Evolutionary conservation across 64 coral and sea anemone genomes (phyloP).

Genomic region (Astreopora myriophthalma): DNA sequence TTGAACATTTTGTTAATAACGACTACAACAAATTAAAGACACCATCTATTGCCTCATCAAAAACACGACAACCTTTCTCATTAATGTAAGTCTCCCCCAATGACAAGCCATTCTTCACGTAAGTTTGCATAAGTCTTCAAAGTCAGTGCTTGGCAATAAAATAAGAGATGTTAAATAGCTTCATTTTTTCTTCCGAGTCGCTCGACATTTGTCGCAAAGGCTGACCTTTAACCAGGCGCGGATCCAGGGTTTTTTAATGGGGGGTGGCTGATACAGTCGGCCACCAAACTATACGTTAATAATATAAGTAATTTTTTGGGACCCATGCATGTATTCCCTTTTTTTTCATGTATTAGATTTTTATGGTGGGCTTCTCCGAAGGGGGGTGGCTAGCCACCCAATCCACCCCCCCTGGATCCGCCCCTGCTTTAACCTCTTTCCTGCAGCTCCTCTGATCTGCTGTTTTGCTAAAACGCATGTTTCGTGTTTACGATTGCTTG

Average conservation of each 20-base stretch:
- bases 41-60: conserved; percentile 5
- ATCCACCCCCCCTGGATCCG: too few species aligned
- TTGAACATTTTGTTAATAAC: conserved; percentile 51
- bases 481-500: conserved; percentile 50
- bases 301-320: too few species aligned
- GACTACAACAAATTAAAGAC: conserved; percentile 35
- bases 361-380: too few species aligned
- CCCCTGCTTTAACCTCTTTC: conserved; percentile 55
- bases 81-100: too few species aligned
- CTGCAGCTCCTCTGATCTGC: conserved; percentile 53
- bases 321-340: too few species aligned
- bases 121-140: too few species aligned
- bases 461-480: conserved; percentile 55
- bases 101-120: too few species aligned
- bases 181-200: conserved; percentile 25
- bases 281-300: too few species aligned
- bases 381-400: too few species aligned
- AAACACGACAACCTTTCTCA: conserved; percentile 5
- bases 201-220: conserved; percentile 45
- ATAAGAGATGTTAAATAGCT: conserved; percentile 48
- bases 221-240: not conserved
- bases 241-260: too few species aligned
- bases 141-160: not conserved
- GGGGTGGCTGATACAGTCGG: too few species aligned
- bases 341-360: too few species aligned